Evolutionary conservation across 2,113 vertebrate species (phyloP).

Genomic region (Monopterus albus): DNA sequence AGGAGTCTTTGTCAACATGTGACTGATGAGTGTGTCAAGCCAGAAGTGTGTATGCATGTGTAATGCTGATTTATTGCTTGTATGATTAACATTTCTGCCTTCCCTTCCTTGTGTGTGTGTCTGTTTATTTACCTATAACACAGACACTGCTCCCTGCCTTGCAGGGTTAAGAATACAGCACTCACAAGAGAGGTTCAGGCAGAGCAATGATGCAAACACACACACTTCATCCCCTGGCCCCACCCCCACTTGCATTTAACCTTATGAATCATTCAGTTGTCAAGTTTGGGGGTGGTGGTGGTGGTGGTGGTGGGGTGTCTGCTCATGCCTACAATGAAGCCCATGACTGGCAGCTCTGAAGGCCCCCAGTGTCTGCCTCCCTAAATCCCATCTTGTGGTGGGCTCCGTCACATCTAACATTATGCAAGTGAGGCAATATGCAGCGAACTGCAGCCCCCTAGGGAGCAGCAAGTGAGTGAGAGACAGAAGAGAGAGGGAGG

Average conservation of each 20-base stretch:
- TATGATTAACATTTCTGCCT: constrained; percentile 30
- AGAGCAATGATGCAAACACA: constrained; percentile 66
- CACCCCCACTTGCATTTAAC: constrained; percentile 3
- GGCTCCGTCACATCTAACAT: constrained; percentile 61
- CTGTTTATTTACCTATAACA: constrained; percentile 22
- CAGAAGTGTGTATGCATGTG: constrained; percentile 38
- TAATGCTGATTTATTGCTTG: constrained; percentile 36
- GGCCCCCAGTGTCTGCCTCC: background rate
- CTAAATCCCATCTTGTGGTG: constrained; percentile 42
- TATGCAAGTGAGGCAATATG: constrained; percentile 61
- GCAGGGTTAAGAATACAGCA: constrained; percentile 61
- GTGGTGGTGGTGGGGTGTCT: too few relatives aligned
- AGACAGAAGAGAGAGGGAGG: constrained; percentile 18
- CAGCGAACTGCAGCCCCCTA: constrained; percentile 34
- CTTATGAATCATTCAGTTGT: constrained; percentile 78
- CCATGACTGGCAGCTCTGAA: constrained; percentile 11
- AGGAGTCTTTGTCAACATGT: constrained; percentile 55
- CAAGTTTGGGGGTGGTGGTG: too few relatives aligned
- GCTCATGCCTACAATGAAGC: constrained; percentile 42
- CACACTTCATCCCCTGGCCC: background rate
- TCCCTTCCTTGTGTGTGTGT: constrained; percentile 6
- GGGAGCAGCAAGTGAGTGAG: constrained; percentile 48
- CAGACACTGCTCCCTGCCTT: background rate
- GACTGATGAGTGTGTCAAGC: constrained; percentile 30
- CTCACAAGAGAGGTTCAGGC: constrained; percentile 56